Conservation (phyloP, 1,140 invertebrate species). For the Plodia interpunctella region DNA sequence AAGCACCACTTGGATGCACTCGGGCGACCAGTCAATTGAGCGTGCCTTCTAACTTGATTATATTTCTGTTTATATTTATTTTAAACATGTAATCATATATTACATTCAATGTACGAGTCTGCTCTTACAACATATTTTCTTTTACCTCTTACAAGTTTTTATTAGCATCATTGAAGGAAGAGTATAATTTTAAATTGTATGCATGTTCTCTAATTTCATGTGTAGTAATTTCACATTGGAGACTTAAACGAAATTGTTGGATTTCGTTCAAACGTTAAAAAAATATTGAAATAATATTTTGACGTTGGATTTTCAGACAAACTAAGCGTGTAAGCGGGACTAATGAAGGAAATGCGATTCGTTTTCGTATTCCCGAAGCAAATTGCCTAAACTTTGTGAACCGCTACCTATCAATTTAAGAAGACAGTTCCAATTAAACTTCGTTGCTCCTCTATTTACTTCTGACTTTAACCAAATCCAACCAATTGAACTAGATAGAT, state of each 20-base stretch:
- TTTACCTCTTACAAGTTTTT: not conserved
- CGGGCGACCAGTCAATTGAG: constrained; percentile 28
- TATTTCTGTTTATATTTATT: constrained; percentile 6
- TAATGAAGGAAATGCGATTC: constrained; percentile 23
- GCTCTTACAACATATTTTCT: too few relatives aligned
- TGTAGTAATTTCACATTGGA: too few relatives aligned
- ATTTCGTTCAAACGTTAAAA: too few relatives aligned
- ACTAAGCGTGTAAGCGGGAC: not conserved
- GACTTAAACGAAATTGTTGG: too few relatives aligned
- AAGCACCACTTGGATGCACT: constrained; percentile 39
- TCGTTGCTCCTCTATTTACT: constrained; percentile 32
- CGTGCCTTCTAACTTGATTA: constrained; percentile 26
- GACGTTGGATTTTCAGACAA: not conserved
- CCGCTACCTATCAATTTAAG: constrained; percentile 59
- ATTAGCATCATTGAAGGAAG: too few relatives aligned
- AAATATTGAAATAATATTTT: not conserved
- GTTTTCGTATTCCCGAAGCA: constrained; percentile 30
- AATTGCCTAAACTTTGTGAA: constrained; percentile 54
- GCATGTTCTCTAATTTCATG: too few relatives aligned
- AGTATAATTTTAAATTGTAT: too few relatives aligned
- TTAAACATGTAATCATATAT: not conserved
- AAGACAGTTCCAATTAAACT: constrained; percentile 70
- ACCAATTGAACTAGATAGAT: constrained; percentile 12
- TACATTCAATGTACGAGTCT: not conserved
- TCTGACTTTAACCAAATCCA: constrained; percentile 16